Conservation (phyloP, 2,888 invertebrate species). For the Diloba caeruleocephala region DNA sequence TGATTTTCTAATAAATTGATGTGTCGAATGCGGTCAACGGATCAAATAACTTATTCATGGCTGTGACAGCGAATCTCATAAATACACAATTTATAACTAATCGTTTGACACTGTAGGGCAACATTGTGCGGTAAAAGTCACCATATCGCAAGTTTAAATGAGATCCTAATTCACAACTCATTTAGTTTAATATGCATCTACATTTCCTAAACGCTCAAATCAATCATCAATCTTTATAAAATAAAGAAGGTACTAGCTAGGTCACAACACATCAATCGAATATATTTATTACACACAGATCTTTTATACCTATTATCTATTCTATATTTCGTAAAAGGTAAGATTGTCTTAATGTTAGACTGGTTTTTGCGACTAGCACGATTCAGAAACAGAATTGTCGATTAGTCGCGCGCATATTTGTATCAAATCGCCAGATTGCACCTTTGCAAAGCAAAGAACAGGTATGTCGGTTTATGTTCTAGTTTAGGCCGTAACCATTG, state of each 20-base stretch:
- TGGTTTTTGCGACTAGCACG: neutral
- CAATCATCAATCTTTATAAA: neutral
- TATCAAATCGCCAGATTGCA: no score
- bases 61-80: slow-evolving; percentile 8
- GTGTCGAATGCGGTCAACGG: neutral
- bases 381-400: neutral
- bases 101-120: slow-evolving; percentile 7
- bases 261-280: no score
- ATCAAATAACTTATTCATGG: slow-evolving; percentile 9
- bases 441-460: no score
- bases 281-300: no score
- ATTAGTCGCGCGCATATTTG: no score
- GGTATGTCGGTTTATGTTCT: no score
- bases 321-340: slow-evolving; percentile 3
- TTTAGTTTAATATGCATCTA: slow-evolving; percentile 8
- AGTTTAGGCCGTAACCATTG: no score
- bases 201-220: slow-evolving; percentile 2
- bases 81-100: slow-evolving; percentile 9
- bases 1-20: slow-evolving; percentile 21
- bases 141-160: slow-evolving; percentile 4
- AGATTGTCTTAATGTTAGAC: slow-evolving; percentile 1
- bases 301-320: neutral
- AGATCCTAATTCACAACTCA: neutral
- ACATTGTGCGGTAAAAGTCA: slow-evolving; percentile 1
- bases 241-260: no score